Base-by-base conservation (phyloP, 2,797 vertebrate genomes). In the Calcarius lapponicus region DNA sequence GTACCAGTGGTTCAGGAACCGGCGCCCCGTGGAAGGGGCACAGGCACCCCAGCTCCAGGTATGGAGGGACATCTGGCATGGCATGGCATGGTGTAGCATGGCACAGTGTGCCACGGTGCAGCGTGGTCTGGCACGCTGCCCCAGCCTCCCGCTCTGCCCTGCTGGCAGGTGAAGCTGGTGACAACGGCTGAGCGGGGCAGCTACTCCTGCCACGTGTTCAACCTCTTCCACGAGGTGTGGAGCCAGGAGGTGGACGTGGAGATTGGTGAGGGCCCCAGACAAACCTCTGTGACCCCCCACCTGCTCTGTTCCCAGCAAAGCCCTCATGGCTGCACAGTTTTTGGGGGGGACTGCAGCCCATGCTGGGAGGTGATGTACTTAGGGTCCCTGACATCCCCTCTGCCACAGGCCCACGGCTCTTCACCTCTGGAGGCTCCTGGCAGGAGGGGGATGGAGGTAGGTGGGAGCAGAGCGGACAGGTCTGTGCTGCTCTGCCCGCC, bases 1-100 rank as follows among this genome's bases (percentile, higher is more conserved):
- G 97, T 98, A 98, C 80, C 98, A 98, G 97, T 99, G 98, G 98
- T 98, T 98, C 96, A 97, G 98, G 95, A 98, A 99, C 93, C 94
- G 17, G 47, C 47, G 72, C 14, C 96, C 93, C 0, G 13, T 99
- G 91, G 94, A 96, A 71, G 95, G 98, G 19, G 97, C 97, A 3
- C 97, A 95, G 58, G 92, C 94, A 10, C 47, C 66, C 4, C 82
- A 43, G 26, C 95, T 99, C 38, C 97, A 97, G 97, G 98, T 98
- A 90, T 66, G 81, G 21, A 0, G 5, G 45, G 40, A 34, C 24
- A 28, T 38, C 12, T 3, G 5, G 29, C 4, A 15, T 0, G 5
- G 80, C 43, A 10, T 8, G 7, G 29, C 47, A 5, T 1, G 3
- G 48, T 3, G 3, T 0, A 5, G 32, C 14, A 2, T 1, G 24